Conservation (phyloP, 2,888 invertebrate species). For the Pardosa pseudoannulata region DNA sequence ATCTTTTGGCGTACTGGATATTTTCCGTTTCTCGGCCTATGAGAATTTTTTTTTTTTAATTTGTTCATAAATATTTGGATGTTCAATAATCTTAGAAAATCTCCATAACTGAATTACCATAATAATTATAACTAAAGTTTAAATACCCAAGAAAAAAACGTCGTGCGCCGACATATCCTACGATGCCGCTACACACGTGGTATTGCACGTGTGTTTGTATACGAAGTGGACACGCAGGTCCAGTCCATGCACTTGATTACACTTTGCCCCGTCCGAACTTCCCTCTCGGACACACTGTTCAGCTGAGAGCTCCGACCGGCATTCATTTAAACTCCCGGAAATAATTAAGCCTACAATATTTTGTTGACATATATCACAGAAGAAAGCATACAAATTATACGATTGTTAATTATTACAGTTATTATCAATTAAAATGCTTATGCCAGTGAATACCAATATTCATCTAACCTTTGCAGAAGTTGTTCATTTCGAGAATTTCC, state of each 20-base stretch:
- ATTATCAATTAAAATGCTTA: background rate
- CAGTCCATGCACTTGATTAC: slow-evolving; percentile 49
- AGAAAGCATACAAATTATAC: background rate
- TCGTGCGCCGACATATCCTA: slow-evolving; percentile 5
- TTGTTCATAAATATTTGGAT: too few species aligned
- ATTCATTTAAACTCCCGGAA: slow-evolving; percentile 26
- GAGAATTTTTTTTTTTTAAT: too few species aligned
- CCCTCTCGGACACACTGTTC: slow-evolving; percentile 49
- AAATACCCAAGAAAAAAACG: background rate
- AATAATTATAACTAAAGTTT: too few species aligned
- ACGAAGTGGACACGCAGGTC: slow-evolving; percentile 71
- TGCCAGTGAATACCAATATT: background rate
- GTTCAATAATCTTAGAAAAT: too few species aligned
- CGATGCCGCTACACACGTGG: slow-evolving; percentile 36
- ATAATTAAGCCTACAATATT: slow-evolving; percentile 48
- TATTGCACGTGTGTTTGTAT: slow-evolving; percentile 66
- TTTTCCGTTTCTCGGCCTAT: too few species aligned
- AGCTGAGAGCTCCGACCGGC: slow-evolving; percentile 41
- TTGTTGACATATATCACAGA: slow-evolving; percentile 28
- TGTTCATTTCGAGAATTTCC: background rate
- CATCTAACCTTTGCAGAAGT: background rate
- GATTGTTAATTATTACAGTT: background rate
- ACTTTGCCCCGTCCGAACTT: slow-evolving; percentile 59
- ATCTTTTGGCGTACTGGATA: too few species aligned
- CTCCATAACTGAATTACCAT: too few species aligned